phyloP scores from a whole-genome alignment of 2,113 vertebrate genomes.

The Rallus limicola region DNA sequence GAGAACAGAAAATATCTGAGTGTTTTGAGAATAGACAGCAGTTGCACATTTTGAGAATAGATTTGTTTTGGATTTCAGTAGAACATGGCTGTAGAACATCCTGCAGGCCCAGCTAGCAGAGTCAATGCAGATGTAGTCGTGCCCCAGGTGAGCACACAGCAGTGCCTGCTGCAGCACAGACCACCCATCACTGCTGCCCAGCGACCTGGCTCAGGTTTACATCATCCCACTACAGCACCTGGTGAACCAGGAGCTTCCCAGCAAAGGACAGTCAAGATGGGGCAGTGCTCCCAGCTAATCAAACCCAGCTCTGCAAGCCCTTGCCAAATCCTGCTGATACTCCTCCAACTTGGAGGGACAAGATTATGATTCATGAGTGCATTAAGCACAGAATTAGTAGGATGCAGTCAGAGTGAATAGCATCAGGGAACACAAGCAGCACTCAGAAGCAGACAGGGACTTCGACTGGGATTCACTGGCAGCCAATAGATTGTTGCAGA shows the following conservation, averaged over 20 bases:
- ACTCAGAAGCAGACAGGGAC: background rate
- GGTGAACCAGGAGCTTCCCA: background rate
- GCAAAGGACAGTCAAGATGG: background rate
- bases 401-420: background rate
- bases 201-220: background rate
- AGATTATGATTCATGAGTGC: background rate
- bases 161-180: background rate
- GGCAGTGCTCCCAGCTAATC: background rate
- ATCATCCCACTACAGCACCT: background rate
- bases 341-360: background rate
- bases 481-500: background rate
- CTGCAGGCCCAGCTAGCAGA: background rate
- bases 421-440: background rate
- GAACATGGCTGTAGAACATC: no score
- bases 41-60: no score
- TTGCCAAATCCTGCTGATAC: background rate
- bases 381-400: background rate
- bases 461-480: background rate
- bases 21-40: no score
- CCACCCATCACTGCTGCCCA: background rate
- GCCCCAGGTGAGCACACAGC: accelerated
- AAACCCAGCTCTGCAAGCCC: background rate
- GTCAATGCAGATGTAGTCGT: accelerated
- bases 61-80: no score
- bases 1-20: no score